phyloP scores from a whole-genome alignment of 53 echinoderm and acorn worm species.

The Hippasteria phrygiana region DNA sequence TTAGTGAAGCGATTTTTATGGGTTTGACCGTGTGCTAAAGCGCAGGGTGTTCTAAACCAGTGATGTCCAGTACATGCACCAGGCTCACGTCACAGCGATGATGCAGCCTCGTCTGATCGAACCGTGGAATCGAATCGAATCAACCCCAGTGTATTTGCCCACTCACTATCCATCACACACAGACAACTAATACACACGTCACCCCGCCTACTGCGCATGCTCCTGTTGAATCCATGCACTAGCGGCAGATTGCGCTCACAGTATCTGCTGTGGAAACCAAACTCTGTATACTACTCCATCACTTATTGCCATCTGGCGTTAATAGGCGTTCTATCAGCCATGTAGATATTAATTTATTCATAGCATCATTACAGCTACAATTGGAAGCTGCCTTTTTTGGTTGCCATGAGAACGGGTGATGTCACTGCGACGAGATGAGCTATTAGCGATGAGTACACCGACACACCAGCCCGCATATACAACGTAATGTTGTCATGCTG shows the following conservation, averaged over 20 bases:
- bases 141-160: background rate
- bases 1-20: background rate
- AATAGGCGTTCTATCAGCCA: background rate
- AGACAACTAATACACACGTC: background rate
- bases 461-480: background rate
- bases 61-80: background rate
- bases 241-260: background rate
- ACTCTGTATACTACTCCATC: background rate
- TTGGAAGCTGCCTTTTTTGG: slow-evolving; percentile 11
- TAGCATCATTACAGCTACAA: slow-evolving; percentile 12
- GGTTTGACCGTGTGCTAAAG: background rate
- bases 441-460: background rate
- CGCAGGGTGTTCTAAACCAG: background rate
- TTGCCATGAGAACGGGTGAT: slow-evolving; percentile 31
- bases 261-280: background rate
- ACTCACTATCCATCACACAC: background rate
- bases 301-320: background rate
- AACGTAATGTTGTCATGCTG: background rate
- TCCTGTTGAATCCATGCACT: background rate
- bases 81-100: background rate
- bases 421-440: slow-evolving; percentile 11
- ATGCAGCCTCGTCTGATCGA: slow-evolving; percentile 5
- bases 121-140: background rate
- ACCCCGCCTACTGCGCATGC: slow-evolving; percentile 42
- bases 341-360: slow-evolving; percentile 35